Evolutionary conservation across 2,888 invertebrate genomes (phyloP).

Genomic region (Caenorhabditis virilis): DNA sequence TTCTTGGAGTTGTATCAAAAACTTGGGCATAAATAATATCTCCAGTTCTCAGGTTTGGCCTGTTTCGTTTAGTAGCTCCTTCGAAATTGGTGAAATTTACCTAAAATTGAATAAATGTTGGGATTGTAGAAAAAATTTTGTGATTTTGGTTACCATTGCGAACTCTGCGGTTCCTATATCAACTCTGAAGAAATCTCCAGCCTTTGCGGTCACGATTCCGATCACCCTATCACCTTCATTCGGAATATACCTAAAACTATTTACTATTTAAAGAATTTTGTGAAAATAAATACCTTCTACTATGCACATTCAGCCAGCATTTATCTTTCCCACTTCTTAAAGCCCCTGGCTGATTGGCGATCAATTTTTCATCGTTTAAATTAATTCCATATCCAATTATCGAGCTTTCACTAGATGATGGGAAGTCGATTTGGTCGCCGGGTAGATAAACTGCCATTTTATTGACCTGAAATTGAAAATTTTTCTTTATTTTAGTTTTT

Average conservation of each 20-base stretch:
- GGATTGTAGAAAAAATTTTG: not conserved
- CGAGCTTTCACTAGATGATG: constrained; percentile 28
- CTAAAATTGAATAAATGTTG: constrained; percentile 3
- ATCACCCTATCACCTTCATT: constrained; percentile 62
- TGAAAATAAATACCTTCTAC: constrained; percentile 35
- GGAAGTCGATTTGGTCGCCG: constrained; percentile 30
- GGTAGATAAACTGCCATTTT: constrained; percentile 30
- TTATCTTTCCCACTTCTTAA: constrained; percentile 36
- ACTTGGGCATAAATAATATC: constrained; percentile 63
- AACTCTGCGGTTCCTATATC: constrained; percentile 64
- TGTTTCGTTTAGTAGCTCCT: constrained; percentile 67
- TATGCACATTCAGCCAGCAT: constrained; percentile 51
- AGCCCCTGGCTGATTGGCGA: constrained; percentile 44
- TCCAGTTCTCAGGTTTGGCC: constrained; percentile 63
- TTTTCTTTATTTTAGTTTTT: not conserved
- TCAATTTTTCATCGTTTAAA: constrained; percentile 20
- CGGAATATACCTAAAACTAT: constrained; percentile 60
- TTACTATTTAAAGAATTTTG: not conserved
- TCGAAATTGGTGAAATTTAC: constrained; percentile 51
- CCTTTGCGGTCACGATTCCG: constrained; percentile 58
- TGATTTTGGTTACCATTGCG: constrained; percentile 42
- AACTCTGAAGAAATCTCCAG: constrained; percentile 62
- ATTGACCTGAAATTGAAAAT: not conserved
- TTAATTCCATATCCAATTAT: constrained; percentile 51
- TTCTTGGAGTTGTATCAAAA: constrained; percentile 56